Evolutionary conservation across 2,113 vertebrate species (phyloP), one percentile per base, ranked within the genome.

Genomic region (Thunnus thynnus): DNA sequence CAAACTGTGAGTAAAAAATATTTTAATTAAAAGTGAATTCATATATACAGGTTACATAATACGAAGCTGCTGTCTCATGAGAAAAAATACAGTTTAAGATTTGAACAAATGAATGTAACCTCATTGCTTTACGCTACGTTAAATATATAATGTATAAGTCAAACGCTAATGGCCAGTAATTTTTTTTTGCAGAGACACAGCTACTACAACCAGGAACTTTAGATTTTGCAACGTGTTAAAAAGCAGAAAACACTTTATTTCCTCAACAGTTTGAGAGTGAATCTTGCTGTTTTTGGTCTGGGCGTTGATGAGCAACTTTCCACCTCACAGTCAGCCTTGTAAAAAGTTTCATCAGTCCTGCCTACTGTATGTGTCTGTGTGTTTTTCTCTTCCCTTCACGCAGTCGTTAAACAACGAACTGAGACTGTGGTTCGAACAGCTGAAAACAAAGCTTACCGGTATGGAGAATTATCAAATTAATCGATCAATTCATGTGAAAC

Each of bases 291-390:
- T 30, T 72, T 74, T 52, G 32, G 32, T 66, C 75, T 78, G 76
- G 84, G 82, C 85, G 85, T 89, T 80, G 76, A 86, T 68, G 46
- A 82, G 47, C 54, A 76, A 78, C 76, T 76, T 86, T 88, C 71
- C 27, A 30, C 72, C 62, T 82, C 84, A 18, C 63, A 41, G 54
- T 66, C 70, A 84, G 67, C 56, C 48, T 48, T 32, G 71, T 61
- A 41, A 76, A 88, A 90, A 86, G 48, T 86, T 90, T 78, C 52
- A 44, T 17, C 58, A 82, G 83, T 90, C 78, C 78, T 77, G 79
- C 76, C 83, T 84, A 55, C 72, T 17, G 5, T 32, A 84, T 58
- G 17, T 65, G 22, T 36, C 55, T n/a, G 13, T 27, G 9, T 25
- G 13, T 36, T 48, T 63, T 56, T 14, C 41, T 54, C 50, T 67